phyloP scores from a whole-genome alignment of 2,113 vertebrate genomes.

The Dromas ardeola region DNA sequence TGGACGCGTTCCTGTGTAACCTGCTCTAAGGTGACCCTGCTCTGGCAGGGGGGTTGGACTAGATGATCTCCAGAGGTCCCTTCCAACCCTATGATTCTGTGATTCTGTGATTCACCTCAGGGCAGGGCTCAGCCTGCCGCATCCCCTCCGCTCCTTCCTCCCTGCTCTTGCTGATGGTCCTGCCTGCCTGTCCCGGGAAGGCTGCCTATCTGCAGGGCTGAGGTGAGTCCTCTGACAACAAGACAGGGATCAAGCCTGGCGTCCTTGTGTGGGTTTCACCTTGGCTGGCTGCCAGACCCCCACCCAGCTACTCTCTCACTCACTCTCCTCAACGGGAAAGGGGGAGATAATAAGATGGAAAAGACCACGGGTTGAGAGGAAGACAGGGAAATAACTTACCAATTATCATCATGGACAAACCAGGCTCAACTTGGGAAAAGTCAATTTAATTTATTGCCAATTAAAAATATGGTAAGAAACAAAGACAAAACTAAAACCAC shows the following conservation, averaged over 20 bases:
- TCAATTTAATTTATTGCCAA: not conserved
- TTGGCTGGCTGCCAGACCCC: not conserved
- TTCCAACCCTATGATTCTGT: too few relatives aligned
- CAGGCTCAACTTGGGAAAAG: not conserved
- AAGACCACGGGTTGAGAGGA: not conserved
- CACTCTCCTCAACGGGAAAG: not conserved
- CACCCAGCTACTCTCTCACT: not conserved
- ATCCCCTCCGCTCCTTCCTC: not conserved
- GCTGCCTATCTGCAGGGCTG: not conserved
- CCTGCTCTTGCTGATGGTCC: not conserved
- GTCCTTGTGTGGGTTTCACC: not conserved
- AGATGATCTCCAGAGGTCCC: too few relatives aligned
- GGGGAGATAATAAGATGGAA: not conserved
- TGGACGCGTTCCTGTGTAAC: too few relatives aligned
- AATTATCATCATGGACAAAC: not conserved
- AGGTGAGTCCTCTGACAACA: not conserved
- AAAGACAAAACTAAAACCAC: too few relatives aligned
- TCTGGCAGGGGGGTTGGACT: too few relatives aligned
- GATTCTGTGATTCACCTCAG: not conserved
- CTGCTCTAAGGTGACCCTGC: too few relatives aligned
- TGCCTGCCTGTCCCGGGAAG: not conserved
- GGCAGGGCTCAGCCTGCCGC: not conserved
- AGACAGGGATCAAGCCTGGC: not conserved
- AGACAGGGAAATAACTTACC: not conserved
- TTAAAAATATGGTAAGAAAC: too few relatives aligned